A percentile compares a stretch with the other conserved stretches of the same genome.
Conservation (phyloP, 2,113 vertebrate species). For the Galemys pyrenaicus region DNA sequence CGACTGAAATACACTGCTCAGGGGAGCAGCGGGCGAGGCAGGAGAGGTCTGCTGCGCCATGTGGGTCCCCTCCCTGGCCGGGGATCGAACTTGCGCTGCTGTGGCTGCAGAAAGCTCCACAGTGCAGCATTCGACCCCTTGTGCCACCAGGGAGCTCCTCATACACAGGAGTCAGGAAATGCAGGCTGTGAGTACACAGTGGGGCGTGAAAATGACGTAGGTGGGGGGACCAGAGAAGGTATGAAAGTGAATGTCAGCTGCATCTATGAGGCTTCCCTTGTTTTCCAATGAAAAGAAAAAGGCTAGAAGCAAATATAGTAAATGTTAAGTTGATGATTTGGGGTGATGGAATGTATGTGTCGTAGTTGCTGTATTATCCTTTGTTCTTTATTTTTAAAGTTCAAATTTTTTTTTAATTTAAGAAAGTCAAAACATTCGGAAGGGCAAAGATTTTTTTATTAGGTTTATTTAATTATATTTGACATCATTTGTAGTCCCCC, state of each 20-base stretch:
- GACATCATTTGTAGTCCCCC: too few species aligned
- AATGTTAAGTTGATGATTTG: not conserved
- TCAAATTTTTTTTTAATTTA: not conserved
- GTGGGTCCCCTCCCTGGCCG: too few species aligned
- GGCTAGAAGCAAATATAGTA: not conserved
- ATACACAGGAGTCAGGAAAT: not conserved
- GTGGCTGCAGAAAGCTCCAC: too few species aligned
- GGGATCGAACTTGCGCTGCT: too few species aligned
- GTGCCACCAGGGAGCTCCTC: too few species aligned
- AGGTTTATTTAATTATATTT: too few species aligned
- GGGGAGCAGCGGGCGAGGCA: too few species aligned
- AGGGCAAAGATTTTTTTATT: not conserved
- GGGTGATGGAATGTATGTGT: not conserved
- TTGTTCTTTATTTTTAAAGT: constrained; percentile 7
- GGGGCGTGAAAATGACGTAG: not conserved
- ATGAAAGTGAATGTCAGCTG: not conserved
- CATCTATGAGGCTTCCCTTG: not conserved
- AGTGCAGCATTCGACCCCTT: too few species aligned
- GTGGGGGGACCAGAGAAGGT: not conserved
- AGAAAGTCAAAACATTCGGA: not conserved
- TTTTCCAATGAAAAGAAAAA: not conserved
- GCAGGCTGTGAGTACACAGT: too few species aligned
- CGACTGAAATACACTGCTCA: too few species aligned
- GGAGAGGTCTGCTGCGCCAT: too few species aligned
- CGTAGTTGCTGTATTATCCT: not conserved